Evolutionary conservation across 2,113 vertebrate genomes (phyloP).

Genomic region (Petromus typicus): DNA sequence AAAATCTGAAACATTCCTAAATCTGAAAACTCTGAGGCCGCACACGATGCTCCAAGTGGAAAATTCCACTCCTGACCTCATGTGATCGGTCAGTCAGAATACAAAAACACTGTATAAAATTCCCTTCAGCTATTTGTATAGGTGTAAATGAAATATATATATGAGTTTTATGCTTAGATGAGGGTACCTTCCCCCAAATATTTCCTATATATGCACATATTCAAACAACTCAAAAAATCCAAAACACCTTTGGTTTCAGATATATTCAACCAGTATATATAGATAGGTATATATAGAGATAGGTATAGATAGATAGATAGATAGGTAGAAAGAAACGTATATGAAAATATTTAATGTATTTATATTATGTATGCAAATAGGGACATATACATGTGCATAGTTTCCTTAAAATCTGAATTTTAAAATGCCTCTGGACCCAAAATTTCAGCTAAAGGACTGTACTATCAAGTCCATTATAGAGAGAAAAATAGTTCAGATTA

Average conservation of each 20-base stretch:
- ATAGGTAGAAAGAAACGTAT: neutral
- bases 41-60: neutral
- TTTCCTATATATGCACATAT: neutral
- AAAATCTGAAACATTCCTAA: neutral
- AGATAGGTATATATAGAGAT: neutral
- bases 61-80: neutral
- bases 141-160: neutral
- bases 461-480: neutral
- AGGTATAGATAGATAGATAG: neutral
- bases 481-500: neutral
- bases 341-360: neutral
- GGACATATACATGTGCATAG: neutral
- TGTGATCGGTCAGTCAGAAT: neutral
- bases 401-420: slow-evolving; percentile 54
- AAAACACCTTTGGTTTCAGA: neutral
- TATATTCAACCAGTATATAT: neutral
- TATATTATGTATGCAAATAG: neutral
- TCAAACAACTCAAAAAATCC: neutral
- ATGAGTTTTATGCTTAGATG: neutral
- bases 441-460: neutral
- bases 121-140: neutral
- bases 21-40: neutral
- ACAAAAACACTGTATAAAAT: neutral
- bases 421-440: neutral
- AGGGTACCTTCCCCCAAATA: neutral